Base-by-base conservation (phyloP, 37 sponge, comb jelly and placozoan species). In the Ianthella basta region DNA sequence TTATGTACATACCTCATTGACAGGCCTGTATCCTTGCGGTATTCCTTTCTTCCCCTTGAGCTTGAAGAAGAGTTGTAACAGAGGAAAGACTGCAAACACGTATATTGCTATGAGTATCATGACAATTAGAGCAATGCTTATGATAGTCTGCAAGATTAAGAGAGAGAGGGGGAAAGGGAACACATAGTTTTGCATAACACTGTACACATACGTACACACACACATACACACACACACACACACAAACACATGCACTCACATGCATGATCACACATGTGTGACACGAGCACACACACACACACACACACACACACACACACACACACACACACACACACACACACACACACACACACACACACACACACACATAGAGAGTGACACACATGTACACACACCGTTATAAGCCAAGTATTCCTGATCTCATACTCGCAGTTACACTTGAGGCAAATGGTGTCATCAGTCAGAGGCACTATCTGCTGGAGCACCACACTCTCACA, bases 141-240 rank as follows among this genome's bases (percentile, higher is more conserved):
- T 61, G 4, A 12, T 5, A 12, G 63, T 4, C 25, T 61, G 27
- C 27, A 27, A 56, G 16, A 15, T 19, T 12, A 61, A 5, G 63
- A 27, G 63, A 12, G 8, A 23, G n/a, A 12, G n/a, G 8, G n/a
- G 27, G 34, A 18, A 30, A 27, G 70, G 6, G 35, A 69, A 30
- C 6, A 69, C 35, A 69, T 30, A 35, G 15, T 4, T 30, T 6
- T 35, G 34, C 33, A 69, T 32, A 8, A 44, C 8, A 3, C 50
- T 10, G 60, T 68, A 8, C 44, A 59, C 61, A 57, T 36, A 27
- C 61, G 21, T 29, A 27, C 61, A 41, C 25, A 2, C 44, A 56
- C 44, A 82, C 55, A 78, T 53, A 40, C 79, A 78, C 79, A 39
- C 79, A 78, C 55, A 78, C 79, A 39, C 8, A 78, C 55, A 40